Conservation (phyloP, 2,888 invertebrate species). For the Netelia fuscicornis region DNA sequence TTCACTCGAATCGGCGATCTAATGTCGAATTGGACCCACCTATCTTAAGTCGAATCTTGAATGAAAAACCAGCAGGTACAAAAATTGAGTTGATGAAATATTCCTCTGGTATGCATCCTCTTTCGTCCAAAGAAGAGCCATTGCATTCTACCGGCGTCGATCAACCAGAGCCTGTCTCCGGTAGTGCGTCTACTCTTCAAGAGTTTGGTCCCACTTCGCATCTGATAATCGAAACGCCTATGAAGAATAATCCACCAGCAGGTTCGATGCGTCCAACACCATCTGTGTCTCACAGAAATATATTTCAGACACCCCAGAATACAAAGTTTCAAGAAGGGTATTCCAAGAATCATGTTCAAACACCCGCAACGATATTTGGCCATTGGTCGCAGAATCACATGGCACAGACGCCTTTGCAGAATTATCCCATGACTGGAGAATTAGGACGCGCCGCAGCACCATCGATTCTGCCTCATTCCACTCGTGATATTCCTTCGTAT, state of each 20-base stretch:
- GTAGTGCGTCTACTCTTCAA: background rate
- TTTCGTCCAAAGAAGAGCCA: constrained; percentile 15
- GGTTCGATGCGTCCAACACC: constrained; percentile 75
- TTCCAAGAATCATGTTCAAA: constrained; percentile 72
- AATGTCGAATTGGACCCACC: constrained; percentile 34
- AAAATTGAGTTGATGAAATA: constrained; percentile 5
- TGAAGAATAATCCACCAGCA: constrained; percentile 75
- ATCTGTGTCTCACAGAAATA: constrained; percentile 77
- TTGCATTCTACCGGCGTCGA: background rate
- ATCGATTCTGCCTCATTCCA: constrained; percentile 68
- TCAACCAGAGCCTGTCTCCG: background rate
- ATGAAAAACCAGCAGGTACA: background rate
- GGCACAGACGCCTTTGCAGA: constrained; percentile 76
- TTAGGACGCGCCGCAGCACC: constrained; percentile 68
- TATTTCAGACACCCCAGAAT: constrained; percentile 79
- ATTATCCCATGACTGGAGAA: constrained; percentile 61
- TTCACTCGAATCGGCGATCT: constrained; percentile 18
- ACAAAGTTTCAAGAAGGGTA: constrained; percentile 69
- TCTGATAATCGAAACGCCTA: constrained; percentile 76
- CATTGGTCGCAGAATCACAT: constrained; percentile 74
- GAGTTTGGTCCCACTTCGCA: background rate
- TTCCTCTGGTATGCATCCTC: background rate
- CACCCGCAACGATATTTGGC: constrained; percentile 77
- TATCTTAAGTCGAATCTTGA: background rate
- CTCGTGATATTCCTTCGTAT: constrained; percentile 74